Conservation (phyloP, 2,113 vertebrate genomes). For the Corythoichthys haematopterus region DNA sequence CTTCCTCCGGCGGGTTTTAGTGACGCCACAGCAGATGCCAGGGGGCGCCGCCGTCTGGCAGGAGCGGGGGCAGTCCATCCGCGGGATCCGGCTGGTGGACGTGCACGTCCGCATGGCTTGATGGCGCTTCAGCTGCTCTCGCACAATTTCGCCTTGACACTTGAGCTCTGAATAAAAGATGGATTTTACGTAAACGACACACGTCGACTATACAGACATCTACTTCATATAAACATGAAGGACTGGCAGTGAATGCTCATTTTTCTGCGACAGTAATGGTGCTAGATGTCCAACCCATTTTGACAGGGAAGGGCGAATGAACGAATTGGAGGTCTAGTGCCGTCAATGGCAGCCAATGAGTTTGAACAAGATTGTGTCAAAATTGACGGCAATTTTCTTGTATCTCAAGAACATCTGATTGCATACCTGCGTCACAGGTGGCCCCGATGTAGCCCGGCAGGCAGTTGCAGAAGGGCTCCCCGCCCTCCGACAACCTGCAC, state of each 20-base stretch:
- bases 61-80: constrained; percentile 79
- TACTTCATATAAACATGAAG: too few relatives aligned
- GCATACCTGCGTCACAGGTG: constrained; percentile 78
- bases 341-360: background rate
- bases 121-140: constrained; percentile 85
- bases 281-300: too few relatives aligned
- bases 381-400: too few relatives aligned
- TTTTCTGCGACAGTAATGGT: too few relatives aligned
- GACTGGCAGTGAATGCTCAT: too few relatives aligned
- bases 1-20: constrained; percentile 86
- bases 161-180: constrained; percentile 69
- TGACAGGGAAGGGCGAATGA: too few relatives aligned
- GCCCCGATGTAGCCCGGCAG: constrained; percentile 79
- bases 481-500: constrained; percentile 78
- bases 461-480: constrained; percentile 82
- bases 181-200: too few relatives aligned
- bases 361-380: too few relatives aligned
- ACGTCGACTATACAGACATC: too few relatives aligned
- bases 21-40: constrained; percentile 83
- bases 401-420: too few relatives aligned
- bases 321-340: background rate
- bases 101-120: constrained; percentile 80
- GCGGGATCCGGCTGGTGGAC: constrained; percentile 78
- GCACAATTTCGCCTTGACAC: constrained; percentile 84
- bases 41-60: constrained; percentile 65